phyloP scores from a whole-genome alignment of 2,888 invertebrate genomes.

The Ctena decussata region DNA sequence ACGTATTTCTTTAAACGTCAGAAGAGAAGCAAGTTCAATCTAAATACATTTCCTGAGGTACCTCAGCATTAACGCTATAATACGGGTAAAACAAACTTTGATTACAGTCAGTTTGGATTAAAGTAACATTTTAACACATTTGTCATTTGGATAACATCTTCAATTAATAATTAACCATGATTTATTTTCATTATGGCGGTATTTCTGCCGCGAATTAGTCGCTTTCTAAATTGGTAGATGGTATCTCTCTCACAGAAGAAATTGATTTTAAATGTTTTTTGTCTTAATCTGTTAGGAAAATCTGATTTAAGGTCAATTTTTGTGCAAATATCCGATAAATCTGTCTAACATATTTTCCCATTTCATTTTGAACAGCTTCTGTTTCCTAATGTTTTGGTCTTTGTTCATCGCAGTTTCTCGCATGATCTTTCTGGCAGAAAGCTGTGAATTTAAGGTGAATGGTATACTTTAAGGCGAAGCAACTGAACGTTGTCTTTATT shows the following conservation, averaged over 20 bases:
- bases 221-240: constrained; percentile 63
- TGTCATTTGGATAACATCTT: constrained; percentile 60
- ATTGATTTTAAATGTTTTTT: constrained; percentile 72
- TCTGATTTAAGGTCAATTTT: constrained; percentile 52
- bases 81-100: not conserved
- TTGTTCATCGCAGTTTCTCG: too few species aligned
- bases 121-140: constrained; percentile 43
- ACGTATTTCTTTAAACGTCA: too few species aligned
- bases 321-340: not conserved
- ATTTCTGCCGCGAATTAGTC: constrained; percentile 42
- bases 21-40: too few species aligned
- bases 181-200: constrained; percentile 8
- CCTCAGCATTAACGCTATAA: not conserved
- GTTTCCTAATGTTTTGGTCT: too few species aligned
- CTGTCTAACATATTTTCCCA: not conserved
- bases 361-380: too few species aligned
- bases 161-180: constrained; percentile 46
- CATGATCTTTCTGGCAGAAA: too few species aligned
- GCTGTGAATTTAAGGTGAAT: too few species aligned
- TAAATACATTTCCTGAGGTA: too few species aligned
- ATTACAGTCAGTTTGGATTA: constrained; percentile 16
- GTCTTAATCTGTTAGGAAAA: constrained; percentile 45
- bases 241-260: constrained; percentile 57
- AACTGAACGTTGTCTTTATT: too few species aligned
- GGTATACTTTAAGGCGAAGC: too few species aligned